Percentiles rank a stretch among this genome's conserved stretches.
Evolutionary conservation across 2,888 invertebrate species (phyloP).

Genomic region (Epirrhoe tristata): DNA sequence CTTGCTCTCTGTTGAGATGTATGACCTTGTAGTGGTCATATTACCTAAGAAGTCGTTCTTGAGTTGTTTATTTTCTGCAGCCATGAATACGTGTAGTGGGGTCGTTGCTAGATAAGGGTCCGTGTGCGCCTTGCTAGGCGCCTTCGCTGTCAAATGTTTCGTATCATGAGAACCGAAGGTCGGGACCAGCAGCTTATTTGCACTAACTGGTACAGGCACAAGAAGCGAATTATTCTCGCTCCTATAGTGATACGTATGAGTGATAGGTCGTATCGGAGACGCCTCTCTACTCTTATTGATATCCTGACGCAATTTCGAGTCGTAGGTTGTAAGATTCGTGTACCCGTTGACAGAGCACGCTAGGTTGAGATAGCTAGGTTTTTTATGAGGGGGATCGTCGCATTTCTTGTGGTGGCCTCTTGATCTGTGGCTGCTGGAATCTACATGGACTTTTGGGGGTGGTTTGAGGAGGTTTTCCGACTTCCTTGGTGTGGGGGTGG

Average conservation of each 20-base stretch:
- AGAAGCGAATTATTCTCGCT: conserved; percentile 74
- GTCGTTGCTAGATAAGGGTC: conserved; percentile 76
- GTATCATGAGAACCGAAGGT: conserved; percentile 82
- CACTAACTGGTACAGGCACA: conserved; percentile 80
- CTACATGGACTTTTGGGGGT: conserved; percentile 73
- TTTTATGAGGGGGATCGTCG: conserved; percentile 84
- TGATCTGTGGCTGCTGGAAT: conserved; percentile 71
- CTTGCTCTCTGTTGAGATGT: conserved; percentile 74
- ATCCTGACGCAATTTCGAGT: conserved; percentile 91
- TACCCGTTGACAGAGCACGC: conserved; percentile 97
- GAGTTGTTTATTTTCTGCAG: conserved; percentile 79
- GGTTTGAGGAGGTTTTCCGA: conserved; percentile 75
- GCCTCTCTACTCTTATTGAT: conserved; percentile 90
- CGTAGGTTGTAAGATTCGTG: conserved; percentile 94
- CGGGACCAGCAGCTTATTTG: conserved; percentile 84
- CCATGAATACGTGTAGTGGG: conserved; percentile 78
- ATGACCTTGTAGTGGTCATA: conserved; percentile 77
- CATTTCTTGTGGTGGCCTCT: conserved; percentile 72
- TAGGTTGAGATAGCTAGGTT: conserved; percentile 94
- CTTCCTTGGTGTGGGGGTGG: conserved; percentile 64
- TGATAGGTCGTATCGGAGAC: conserved; percentile 88
- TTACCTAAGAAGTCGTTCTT: conserved; percentile 81
- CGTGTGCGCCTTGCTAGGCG: conserved; percentile 83
- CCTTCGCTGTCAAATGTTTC: conserved; percentile 77
- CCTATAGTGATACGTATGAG: conserved; percentile 77